A percentile compares a stretch with the other conserved stretches of the same genome.
Evolutionary conservation across 2,113 vertebrate species (phyloP).

Genomic region (Rhegmatorhina hoffmannsi): DNA sequence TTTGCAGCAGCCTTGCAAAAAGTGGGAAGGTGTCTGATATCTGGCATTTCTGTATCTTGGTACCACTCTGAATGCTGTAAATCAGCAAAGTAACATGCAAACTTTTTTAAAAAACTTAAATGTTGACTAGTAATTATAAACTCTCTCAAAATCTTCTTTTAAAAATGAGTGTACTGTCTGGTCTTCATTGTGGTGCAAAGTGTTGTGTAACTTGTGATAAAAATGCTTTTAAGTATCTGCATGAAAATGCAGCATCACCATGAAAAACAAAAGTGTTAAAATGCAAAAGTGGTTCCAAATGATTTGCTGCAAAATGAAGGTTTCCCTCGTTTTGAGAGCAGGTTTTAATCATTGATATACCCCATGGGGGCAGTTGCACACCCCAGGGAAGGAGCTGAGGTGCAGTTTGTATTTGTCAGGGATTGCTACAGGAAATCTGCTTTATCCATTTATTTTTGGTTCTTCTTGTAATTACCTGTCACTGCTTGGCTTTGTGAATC

Average conservation of each 20-base stretch:
- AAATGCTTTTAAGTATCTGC: neutral
- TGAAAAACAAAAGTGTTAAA: neutral
- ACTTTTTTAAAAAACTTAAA: neutral
- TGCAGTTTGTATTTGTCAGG: neutral
- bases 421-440: neutral
- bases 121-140: neutral
- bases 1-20: neutral
- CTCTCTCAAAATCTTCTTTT: neutral
- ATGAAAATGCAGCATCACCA: neutral
- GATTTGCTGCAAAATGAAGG: neutral
- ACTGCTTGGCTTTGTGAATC: neutral
- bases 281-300: rapidly evolving
- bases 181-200: neutral
- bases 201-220: neutral
- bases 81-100: neutral
- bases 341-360: rapidly evolving
- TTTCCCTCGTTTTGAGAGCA: neutral
- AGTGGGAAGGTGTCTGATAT: neutral
- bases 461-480: neutral
- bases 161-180: neutral
- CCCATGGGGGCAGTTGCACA: rapidly evolving
- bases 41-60: neutral
- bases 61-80: neutral
- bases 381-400: rapidly evolving
- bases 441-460: neutral